Conservation (phyloP, 2,888 invertebrate genomes). For the Luperina nickerlii region DNA sequence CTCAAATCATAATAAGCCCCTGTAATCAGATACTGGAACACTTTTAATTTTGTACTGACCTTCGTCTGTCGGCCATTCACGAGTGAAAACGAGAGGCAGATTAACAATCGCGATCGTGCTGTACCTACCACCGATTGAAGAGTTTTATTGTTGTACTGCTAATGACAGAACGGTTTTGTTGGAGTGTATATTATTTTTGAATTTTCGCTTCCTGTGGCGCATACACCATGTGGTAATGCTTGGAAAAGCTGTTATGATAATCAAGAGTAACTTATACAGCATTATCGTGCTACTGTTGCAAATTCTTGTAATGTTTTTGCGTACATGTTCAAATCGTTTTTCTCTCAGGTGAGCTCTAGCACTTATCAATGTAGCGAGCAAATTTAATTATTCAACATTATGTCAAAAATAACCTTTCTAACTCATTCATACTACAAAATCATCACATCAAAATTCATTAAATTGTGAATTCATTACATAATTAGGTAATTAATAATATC, state of each 20-base stretch:
- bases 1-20: conserved; percentile 82
- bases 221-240: neutral
- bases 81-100: conserved; percentile 88
- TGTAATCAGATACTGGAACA: conserved; percentile 88
- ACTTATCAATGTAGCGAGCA: neutral
- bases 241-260: neutral
- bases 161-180: conserved; percentile 41
- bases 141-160: conserved; percentile 75
- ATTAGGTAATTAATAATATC: neutral
- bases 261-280: neutral
- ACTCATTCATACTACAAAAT: neutral
- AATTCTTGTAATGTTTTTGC: neutral
- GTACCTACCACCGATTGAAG: conserved; percentile 80
- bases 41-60: conserved; percentile 89
- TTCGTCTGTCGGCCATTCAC: conserved; percentile 87
- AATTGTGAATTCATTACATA: neutral
- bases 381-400: neutral
- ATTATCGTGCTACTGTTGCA: neutral
- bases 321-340: neutral
- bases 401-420: neutral
- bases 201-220: neutral
- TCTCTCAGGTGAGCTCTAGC: neutral
- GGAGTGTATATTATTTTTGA: neutral
- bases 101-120: conserved; percentile 86
- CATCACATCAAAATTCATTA: neutral